Evolutionary conservation across 2,888 invertebrate genomes (phyloP), one percentile per base, ranked within the genome.

Genomic region (Aradus depressus): DNA sequence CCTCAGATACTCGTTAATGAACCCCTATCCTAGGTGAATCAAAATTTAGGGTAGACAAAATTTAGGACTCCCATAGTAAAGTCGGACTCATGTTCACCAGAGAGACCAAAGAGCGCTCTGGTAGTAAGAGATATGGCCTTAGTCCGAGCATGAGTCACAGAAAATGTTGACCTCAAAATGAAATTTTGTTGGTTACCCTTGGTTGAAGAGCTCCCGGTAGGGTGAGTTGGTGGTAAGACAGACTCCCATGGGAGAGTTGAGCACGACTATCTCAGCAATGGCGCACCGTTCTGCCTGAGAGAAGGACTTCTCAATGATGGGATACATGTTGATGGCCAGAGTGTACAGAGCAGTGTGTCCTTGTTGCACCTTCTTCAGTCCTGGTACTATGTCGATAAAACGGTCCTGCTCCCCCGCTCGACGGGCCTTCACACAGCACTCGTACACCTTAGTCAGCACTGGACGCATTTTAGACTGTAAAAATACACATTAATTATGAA

Each of bases 341-440:
- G 54, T 51, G 16, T 58, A 59, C n/a, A 59, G 49, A 16, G 59
- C 59, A 31, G 49, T 43, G 28, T 45, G 47, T 31, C 49, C 54
- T 22, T 44, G 49, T 25, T 51, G 26, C 43, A 59, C 53, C 16
- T 25, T 50, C 23, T 54, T 39, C 21, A 58, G 45, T 14, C 56
- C 59, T 6, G 28, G 19, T 10, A 31, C 51, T 10, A 52, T 26
- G 12, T 53, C 48, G 35, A 58, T 51, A 26, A 55, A 53, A 31
- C 56, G 51, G 31, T 55, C 50, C 18, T 52, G 28, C 8, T 48
- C 50, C 8, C 14, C 6, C 16, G 16, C n/a, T n/a, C n/a, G n/a
- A 44, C 22, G 44, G 19, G 2, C 51, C 52, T 49, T n/a, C n/a
- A n/a, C n/a, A n/a, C n/a, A n/a, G n/a, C n/a, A n/a, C 21, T 51